These are phyloP conservation scores for Anoura caudifer DNA, from an alignment of 2,113 vertebrate genomes.

Conservation along the genomic window DNA sequence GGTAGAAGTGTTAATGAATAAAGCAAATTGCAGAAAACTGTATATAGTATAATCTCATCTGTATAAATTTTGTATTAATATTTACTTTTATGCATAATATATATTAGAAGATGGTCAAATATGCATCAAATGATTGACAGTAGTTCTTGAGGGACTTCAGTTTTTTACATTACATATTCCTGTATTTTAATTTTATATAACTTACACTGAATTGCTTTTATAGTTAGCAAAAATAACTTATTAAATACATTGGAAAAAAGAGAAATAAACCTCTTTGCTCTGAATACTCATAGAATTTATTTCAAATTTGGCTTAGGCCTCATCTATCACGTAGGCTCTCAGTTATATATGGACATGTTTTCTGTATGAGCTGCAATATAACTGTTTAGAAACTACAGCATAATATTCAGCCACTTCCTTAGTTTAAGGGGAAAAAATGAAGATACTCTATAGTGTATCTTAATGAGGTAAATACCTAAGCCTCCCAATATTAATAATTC, in stretches of 20 bases:
- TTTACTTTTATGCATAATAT: neutral
- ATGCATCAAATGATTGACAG: neutral
- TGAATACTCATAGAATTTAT: neutral
- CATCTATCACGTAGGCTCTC: neutral
- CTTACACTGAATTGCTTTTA: neutral
- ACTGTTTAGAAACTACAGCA: neutral
- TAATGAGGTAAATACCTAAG: neutral
- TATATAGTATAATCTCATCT: neutral
- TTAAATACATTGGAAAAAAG: neutral
- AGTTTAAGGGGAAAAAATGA: neutral
- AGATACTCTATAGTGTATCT: neutral
- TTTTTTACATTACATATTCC: neutral
- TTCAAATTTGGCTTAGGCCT: neutral
- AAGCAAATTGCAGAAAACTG: neutral
- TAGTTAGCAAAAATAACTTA: neutral
- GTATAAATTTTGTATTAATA: neutral
- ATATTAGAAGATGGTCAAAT: neutral
- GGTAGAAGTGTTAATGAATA: neutral
- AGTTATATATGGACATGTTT: neutral
- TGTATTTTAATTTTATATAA: slow-evolving; percentile 26
- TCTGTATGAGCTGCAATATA: neutral
- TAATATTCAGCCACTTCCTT: slow-evolving; percentile 16
- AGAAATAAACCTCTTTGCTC: neutral
- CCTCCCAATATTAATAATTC: neutral
- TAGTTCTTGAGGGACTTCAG: neutral